Evolutionary conservation across 2,797 vertebrate species (phyloP).

Genomic region (Melanogrammus aeglefinus): DNA sequence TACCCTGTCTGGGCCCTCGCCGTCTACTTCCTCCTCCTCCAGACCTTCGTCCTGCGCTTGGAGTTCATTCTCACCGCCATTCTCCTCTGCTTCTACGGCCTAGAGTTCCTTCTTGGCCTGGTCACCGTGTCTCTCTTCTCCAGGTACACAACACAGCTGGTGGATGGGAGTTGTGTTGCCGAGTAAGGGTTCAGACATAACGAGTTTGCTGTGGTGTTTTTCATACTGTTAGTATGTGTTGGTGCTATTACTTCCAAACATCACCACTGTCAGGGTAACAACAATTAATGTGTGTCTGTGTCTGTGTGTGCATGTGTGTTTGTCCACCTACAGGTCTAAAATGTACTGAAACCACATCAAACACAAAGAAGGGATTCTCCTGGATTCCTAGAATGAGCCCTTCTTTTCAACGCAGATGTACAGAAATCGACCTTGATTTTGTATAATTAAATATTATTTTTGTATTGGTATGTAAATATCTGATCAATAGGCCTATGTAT

Average conservation of each 20-base stretch:
- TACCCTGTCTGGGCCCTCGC: constrained; percentile 80
- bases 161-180: background rate
- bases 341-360: constrained; percentile 32
- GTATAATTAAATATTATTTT: background rate
- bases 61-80: constrained; percentile 82
- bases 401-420: background rate
- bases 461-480: background rate
- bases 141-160: constrained; percentile 71
- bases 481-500: background rate
- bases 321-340: constrained; percentile 30
- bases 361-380: background rate
- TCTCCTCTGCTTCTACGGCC: constrained; percentile 83
- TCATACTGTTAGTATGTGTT: too few relatives aligned
- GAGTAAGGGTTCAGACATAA: background rate
- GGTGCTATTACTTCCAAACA: too few relatives aligned
- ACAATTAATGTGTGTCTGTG: too few relatives aligned
- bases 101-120: constrained; percentile 82
- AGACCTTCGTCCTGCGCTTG: constrained; percentile 89
- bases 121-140: constrained; percentile 79
- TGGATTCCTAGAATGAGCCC: background rate
- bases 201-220: background rate
- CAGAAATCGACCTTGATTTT: background rate
- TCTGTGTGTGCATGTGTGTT: background rate
- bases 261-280: too few relatives aligned
- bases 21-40: constrained; percentile 86